Evolutionary conservation across 2,797 vertebrate species (phyloP), one percentile per base, ranked within the genome.

Genomic region (Thalassophryne amazonica): DNA sequence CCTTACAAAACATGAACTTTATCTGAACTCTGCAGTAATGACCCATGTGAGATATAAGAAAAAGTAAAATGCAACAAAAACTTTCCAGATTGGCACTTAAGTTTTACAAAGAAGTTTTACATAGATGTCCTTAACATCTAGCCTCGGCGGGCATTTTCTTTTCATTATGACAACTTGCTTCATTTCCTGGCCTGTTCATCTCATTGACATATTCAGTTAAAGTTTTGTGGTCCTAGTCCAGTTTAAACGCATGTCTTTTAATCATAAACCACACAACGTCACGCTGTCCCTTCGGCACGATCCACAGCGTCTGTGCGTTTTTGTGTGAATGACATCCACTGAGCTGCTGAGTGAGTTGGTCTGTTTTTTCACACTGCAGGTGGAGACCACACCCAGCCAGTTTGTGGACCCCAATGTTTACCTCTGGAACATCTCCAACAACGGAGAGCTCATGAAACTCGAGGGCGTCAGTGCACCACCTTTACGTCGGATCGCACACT

Each of bases 351-450:
- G 21, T 4, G 4, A 13, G 12, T 8, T 36, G 2, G 16, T 14
- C 7, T 29, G 45, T 16, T 12, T 24, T 41, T 6, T 52, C 4
- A 10, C 4, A 7, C 2, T 59, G 22, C 1, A 98, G 97, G 93
- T 97, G 58, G 96, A 98, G 77, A 91, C 89, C 0, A 89, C 84
- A 2, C 92, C 93, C 0, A 69, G 92, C 53, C 96, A 96, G 84
- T 97, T 97, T 56, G 87, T 90, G 3, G 95, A 99, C 85, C 85
- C 87, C 14, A 94, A 63, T 33, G 83, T 98, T 55, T 99, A 99
- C 45, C 42, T 94, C 54, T 99, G 96, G 97, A 95, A 98, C 17
- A 58, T 93, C 65, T 90, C 94, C 51, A 92, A 87, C 43, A 94
- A 90, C 0, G 94, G 95, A 43, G 82, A 91, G 41, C 92, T 97